Evolutionary conservation across 2,888 invertebrate species (phyloP), one percentile per base, ranked within the genome.

Genomic region (Chaitophorus viminalis): DNA sequence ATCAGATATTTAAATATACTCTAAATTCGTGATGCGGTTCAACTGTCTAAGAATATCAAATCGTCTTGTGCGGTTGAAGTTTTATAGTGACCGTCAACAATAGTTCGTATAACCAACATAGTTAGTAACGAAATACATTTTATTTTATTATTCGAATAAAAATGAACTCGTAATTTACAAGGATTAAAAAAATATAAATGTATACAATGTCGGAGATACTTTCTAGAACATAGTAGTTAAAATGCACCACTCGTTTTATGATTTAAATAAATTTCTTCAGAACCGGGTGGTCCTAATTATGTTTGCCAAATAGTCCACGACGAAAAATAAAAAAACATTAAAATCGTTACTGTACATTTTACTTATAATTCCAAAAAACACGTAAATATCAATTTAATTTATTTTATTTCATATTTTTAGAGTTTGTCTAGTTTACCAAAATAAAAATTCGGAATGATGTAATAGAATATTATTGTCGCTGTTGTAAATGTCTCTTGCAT

Each of bases 61-160:
- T 84, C 84, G 68, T 84, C 84, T 76, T 84, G 84, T 84, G 84
- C n/a, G 84, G 84, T 76, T 76, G 17, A n/a, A 25, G 60, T 46
- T 75, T 29, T 52, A 36, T 60, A 6, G 9, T 36, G 11, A 82
- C 46, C 29, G 39, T 39, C 65, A 14, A 25, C 83, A 65, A 65
- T 76, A 65, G 65, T 65, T 65, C 29, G 60, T 76, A 21, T 83
- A 29, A 76, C 75, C 39, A 36, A 54, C 72, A 60, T 9, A 82
- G 74, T 83, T 72, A 33, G 82, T 74, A 76, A 8, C 60, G 11
- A 6, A 65, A 39, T 60, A 39, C 83, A 65, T 83, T 75, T 65
- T 46, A 84, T 77, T 68, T 68, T 52, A 31, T 65, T 52, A 46
- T 84, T 76, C 3, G 21, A n/a, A 33, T 76, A 76, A 84, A 84